Percentiles rank a stretch among this genome's conserved stretches.
Evolutionary conservation across 2,888 invertebrate species (phyloP).

Genomic region (Cheilosia soror): DNA sequence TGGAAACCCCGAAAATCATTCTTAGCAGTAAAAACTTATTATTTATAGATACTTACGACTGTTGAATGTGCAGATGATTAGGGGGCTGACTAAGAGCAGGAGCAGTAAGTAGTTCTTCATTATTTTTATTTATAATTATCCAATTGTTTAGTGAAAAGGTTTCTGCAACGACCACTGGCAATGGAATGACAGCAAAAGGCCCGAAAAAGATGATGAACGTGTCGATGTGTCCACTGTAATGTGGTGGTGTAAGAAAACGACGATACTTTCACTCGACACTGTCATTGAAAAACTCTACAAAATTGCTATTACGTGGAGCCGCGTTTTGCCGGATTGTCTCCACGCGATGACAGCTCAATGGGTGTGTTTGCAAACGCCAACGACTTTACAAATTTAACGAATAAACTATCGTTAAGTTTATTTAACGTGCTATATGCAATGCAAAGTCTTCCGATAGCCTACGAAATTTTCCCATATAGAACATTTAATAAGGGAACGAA

Average conservation of each 20-base stretch:
- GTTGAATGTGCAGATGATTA: constrained; percentile 88
- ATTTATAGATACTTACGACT: constrained; percentile 87
- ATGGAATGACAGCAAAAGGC: constrained; percentile 60
- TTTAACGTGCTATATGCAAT: too few species aligned
- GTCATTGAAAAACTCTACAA: constrained; percentile 69
- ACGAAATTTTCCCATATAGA: too few species aligned
- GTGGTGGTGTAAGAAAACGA: constrained; percentile 73
- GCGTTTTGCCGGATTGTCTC: constrained; percentile 69
- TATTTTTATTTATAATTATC: constrained; percentile 78
- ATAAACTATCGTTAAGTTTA: background rate
- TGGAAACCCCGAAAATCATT: constrained; percentile 44
- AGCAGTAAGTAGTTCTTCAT: constrained; percentile 90
- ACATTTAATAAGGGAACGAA: too few species aligned
- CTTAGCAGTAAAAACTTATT: constrained; percentile 75
- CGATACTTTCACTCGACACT: constrained; percentile 69
- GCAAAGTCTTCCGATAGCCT: too few species aligned
- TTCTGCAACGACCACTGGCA: constrained; percentile 41
- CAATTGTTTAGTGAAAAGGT: constrained; percentile 57
- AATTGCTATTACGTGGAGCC: constrained; percentile 76
- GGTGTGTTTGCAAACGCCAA: constrained; percentile 25
- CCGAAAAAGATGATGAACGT: constrained; percentile 54
- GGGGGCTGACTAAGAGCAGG: constrained; percentile 88
- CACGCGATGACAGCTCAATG: constrained; percentile 46
- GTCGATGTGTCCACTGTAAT: constrained; percentile 71
- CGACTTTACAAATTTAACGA: background rate